phyloP scores from a whole-genome alignment of 2,113 vertebrate genomes.

The Illadopsis cleaveri region DNA sequence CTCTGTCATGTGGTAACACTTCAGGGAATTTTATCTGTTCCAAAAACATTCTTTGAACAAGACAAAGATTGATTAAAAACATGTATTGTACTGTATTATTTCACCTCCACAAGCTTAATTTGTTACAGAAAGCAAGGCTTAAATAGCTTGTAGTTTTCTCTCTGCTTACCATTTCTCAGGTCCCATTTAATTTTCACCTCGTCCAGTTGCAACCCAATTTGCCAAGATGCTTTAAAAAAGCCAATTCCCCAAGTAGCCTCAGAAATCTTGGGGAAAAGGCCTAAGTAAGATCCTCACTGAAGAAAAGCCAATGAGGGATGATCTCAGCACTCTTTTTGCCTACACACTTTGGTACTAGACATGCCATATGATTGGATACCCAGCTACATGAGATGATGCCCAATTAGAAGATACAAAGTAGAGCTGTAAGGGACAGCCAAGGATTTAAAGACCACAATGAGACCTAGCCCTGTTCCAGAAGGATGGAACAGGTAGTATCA shows the following conservation, averaged over 20 bases:
- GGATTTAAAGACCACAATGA: background rate
- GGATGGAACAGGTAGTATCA: background rate
- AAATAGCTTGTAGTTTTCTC: background rate
- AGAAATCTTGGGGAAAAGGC: background rate
- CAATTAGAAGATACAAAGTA: background rate
- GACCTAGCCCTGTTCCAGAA: background rate
- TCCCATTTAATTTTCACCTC: background rate
- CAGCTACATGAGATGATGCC: background rate
- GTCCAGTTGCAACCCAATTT: background rate
- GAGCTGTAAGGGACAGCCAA: background rate
- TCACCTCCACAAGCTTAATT: background rate
- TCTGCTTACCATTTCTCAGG: background rate
- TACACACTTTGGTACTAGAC: background rate
- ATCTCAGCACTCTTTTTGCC: background rate
- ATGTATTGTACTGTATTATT: accelerated
- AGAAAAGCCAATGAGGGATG: background rate
- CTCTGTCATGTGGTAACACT: background rate
- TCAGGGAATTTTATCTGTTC: background rate
- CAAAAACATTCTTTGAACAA: background rate
- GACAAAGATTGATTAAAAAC: background rate
- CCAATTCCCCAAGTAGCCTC: background rate
- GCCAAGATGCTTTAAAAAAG: background rate
- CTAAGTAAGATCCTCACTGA: background rate
- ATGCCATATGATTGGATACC: accelerated
- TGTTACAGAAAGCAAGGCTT: background rate